Evolutionary conservation across 2,888 invertebrate species (phyloP).

Genomic region (Xanthorhoe designata): DNA sequence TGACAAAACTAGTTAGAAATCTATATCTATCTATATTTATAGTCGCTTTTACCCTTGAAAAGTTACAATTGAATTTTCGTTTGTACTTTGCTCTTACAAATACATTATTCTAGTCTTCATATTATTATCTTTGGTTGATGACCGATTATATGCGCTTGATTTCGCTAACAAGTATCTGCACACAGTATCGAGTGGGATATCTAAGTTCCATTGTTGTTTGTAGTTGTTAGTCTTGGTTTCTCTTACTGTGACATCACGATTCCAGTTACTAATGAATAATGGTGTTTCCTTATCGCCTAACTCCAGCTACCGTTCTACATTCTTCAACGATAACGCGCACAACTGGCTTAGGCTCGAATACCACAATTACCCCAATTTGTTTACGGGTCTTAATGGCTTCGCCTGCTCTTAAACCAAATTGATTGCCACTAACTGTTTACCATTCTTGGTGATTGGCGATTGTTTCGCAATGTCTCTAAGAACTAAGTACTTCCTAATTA

Average conservation of each 20-base stretch:
- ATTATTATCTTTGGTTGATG: too few relatives aligned
- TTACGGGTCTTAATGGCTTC: slow-evolving; percentile 28
- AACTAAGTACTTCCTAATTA: neutral
- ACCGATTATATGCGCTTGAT: neutral
- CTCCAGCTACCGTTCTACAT: slow-evolving; percentile 40
- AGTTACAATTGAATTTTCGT: too few relatives aligned
- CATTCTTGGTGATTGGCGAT: slow-evolving; percentile 14
- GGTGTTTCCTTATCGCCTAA: slow-evolving; percentile 35
- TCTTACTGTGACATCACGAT: neutral
- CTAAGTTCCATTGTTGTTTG: neutral
- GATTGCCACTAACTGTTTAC: slow-evolving; percentile 26
- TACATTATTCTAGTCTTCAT: too few relatives aligned
- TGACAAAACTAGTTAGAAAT: too few relatives aligned
- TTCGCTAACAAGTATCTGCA: neutral
- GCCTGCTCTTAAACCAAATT: slow-evolving; percentile 21
- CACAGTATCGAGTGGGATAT: neutral
- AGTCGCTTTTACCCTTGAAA: too few relatives aligned
- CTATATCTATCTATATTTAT: too few relatives aligned
- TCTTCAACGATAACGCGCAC: slow-evolving; percentile 39
- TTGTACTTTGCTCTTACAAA: too few relatives aligned
- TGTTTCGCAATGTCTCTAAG: slow-evolving; percentile 2
- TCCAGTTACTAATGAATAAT: slow-evolving; percentile 30
- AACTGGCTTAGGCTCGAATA: slow-evolving; percentile 31
- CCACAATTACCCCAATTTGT: slow-evolving; percentile 43
- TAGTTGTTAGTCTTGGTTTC: neutral